These are phyloP conservation scores for Charina bottae DNA, from an alignment of 2,113 vertebrate genomes.

Conservation along the genomic window DNA sequence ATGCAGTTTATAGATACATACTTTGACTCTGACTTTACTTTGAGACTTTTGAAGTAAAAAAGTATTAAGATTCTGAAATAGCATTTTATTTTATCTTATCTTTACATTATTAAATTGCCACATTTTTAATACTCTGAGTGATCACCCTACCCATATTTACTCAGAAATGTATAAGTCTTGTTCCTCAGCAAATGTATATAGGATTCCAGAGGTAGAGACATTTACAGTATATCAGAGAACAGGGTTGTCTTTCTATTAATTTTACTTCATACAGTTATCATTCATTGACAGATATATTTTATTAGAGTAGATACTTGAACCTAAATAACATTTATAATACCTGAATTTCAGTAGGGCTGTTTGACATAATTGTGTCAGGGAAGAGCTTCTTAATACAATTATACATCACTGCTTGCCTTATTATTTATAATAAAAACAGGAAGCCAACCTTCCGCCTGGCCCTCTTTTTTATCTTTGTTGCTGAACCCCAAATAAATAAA, in stretches of 20 bases:
- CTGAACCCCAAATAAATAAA: not conserved
- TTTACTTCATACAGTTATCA: slow-evolving; percentile 25
- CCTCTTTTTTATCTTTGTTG: not conserved
- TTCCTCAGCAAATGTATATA: not conserved
- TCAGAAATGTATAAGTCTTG: not conserved
- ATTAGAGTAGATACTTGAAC: slow-evolving; percentile 1
- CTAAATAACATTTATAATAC: slow-evolving; percentile 8
- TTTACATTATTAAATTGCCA: slow-evolving; percentile 21
- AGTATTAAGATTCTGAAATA: not conserved
- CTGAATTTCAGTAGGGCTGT: slow-evolving; percentile 22
- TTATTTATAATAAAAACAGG: rapidly evolving
- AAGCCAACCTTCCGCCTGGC: not conserved
- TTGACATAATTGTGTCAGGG: not conserved
- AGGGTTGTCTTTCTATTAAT: not conserved
- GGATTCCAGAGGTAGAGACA: not conserved
- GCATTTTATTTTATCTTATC: not conserved
- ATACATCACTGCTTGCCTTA: not conserved
- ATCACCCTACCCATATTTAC: not conserved
- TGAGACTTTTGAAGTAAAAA: not conserved
- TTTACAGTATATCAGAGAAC: not conserved
- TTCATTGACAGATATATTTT: not conserved
- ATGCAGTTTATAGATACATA: not conserved
- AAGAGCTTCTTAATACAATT: not conserved
- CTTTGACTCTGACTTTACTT: not conserved
- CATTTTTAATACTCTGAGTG: not conserved